Evolutionary conservation across 2,888 invertebrate species (phyloP).

Genomic region (Acleris cristana): DNA sequence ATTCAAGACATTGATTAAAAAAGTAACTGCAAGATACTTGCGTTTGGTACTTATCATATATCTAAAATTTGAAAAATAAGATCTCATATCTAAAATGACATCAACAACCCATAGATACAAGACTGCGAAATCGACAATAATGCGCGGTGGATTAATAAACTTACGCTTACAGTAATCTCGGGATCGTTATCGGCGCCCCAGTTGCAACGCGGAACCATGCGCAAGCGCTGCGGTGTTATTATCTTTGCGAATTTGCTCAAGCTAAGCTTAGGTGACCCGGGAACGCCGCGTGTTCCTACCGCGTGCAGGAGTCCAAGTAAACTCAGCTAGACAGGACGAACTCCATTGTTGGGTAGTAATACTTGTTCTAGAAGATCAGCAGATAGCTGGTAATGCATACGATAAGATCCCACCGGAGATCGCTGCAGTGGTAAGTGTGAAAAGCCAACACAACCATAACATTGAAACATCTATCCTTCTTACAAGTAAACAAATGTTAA

Average conservation of each 20-base stretch:
- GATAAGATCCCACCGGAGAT: slow-evolving; percentile 17
- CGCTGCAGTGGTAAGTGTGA: neutral
- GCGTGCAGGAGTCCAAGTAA: too few species aligned
- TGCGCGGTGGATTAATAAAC: slow-evolving; percentile 19
- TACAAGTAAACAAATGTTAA: too few species aligned
- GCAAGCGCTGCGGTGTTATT: slow-evolving; percentile 42
- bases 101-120: neutral
- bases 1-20: too few species aligned
- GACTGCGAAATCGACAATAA: slow-evolving; percentile 7
- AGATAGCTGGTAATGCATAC: slow-evolving; percentile 27
- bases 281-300: too few species aligned
- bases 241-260: too few species aligned
- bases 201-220: slow-evolving; percentile 48
- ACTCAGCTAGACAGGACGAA: too few species aligned
- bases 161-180: slow-evolving; percentile 23
- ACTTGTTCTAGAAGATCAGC: slow-evolving; percentile 7
- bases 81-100: neutral
- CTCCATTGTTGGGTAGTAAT: too few species aligned
- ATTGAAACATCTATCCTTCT: too few species aligned
- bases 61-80: neutral
- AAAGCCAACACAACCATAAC: neutral
- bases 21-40: too few species aligned
- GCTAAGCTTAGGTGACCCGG: too few species aligned
- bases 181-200: slow-evolving; percentile 38
- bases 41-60: too few species aligned